Percentiles rank a stretch among this genome's conserved stretches.
phyloP scores from a whole-genome alignment of 2,888 invertebrate genomes.

The Lepidocyrtinus sp. region DNA sequence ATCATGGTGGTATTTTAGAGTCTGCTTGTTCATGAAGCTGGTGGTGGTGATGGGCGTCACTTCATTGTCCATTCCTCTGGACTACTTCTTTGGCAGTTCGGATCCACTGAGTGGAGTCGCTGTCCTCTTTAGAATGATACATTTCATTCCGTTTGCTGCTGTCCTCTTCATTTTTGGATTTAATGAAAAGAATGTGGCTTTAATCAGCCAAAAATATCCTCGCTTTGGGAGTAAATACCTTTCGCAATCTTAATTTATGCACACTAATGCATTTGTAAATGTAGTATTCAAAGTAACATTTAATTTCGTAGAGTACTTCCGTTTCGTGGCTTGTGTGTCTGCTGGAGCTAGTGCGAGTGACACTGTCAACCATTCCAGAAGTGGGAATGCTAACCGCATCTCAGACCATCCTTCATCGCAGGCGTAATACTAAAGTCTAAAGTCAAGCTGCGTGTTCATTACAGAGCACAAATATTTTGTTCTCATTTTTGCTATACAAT shows the following conservation, averaged over 20 bases:
- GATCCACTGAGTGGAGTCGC: slow-evolving; percentile 52
- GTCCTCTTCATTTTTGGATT: slow-evolving; percentile 60
- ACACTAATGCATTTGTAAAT: not conserved
- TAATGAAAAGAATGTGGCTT: slow-evolving; percentile 56
- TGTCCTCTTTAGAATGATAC: slow-evolving; percentile 53
- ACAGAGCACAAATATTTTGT: too few relatives aligned
- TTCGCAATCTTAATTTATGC: too few relatives aligned
- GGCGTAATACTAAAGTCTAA: slow-evolving; percentile 1
- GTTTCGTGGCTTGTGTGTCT: slow-evolving; percentile 32
- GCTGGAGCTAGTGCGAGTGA: slow-evolving; percentile 45
- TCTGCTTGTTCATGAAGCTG: slow-evolving; percentile 55
- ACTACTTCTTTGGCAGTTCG: slow-evolving; percentile 61
- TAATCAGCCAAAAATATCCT: slow-evolving; percentile 56
- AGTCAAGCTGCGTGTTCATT: too few relatives aligned
- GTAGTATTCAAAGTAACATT: not conserved
- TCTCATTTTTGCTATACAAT: too few relatives aligned
- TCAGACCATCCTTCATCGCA: slow-evolving; percentile 45
- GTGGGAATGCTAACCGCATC: slow-evolving; percentile 29
- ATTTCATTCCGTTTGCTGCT: slow-evolving; percentile 59
- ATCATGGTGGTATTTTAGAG: slow-evolving; percentile 46
- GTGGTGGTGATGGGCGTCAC: slow-evolving; percentile 61
- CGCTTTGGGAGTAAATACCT: slow-evolving; percentile 48
- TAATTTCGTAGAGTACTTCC: slow-evolving; percentile 24
- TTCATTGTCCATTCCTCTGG: slow-evolving; percentile 59
- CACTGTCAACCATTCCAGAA: slow-evolving; percentile 40